Conservation (phyloP, 2,888 invertebrate genomes). For the Volucella bombylans region DNA sequence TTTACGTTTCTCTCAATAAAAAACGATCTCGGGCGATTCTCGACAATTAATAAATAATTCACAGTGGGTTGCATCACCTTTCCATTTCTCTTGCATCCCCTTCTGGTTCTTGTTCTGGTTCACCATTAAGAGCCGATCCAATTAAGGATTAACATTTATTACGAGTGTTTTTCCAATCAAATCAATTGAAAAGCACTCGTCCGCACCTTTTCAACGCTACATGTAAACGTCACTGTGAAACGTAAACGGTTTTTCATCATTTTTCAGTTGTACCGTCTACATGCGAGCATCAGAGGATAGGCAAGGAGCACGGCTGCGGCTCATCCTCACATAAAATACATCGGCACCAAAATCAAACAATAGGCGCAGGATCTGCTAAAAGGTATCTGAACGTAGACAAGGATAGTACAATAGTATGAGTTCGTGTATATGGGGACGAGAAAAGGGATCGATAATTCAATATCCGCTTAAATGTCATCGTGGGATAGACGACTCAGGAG, state of each 20-base stretch:
- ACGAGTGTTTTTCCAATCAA: constrained; percentile 68
- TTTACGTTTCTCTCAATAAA: constrained; percentile 31
- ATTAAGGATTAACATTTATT: constrained; percentile 74
- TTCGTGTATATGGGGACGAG: constrained; percentile 17
- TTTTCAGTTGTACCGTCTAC: neutral
- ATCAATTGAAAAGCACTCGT: constrained; percentile 65
- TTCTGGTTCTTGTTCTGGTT: neutral
- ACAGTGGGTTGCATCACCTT: neutral
- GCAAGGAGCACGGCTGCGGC: constrained; percentile 14
- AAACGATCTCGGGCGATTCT: constrained; percentile 38
- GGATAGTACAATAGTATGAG: too few species aligned
- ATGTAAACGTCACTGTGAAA: neutral
- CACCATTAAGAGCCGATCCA: constrained; percentile 60
- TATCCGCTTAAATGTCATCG: constrained; percentile 69
- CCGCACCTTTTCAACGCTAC: constrained; percentile 37
- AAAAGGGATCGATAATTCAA: constrained; percentile 66
- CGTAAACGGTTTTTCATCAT: constrained; percentile 38
- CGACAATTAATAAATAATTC: constrained; percentile 71
- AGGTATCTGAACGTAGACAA: constrained; percentile 13
- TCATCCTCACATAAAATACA: constrained; percentile 6
- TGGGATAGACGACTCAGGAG: constrained; percentile 7
- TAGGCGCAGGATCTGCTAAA: constrained; percentile 52
- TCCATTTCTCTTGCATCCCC: neutral
- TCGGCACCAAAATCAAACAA: constrained; percentile 49
- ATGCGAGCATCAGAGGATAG: neutral